These are phyloP conservation scores for Dynastes tityus DNA, from an alignment of 2,888 invertebrate species.

Conservation along the genomic window DNA sequence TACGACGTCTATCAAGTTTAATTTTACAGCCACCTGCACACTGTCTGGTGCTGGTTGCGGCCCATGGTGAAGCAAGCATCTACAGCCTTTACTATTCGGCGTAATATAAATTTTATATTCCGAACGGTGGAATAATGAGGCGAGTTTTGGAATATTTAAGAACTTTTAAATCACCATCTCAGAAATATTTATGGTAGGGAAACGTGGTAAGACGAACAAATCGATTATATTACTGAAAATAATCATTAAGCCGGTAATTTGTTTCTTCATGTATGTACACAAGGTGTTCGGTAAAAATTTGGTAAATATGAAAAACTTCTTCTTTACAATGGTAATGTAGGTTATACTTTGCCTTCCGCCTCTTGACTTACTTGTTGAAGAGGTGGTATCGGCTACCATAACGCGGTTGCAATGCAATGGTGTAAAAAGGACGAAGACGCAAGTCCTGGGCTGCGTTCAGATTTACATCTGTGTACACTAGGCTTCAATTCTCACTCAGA, in stretches of 20 bases:
- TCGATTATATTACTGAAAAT: slow-evolving; percentile 7
- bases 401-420: too few relatives aligned
- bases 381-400: too few relatives aligned
- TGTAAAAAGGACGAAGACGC: too few relatives aligned
- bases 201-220: background rate
- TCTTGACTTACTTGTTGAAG: too few relatives aligned
- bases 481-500: too few relatives aligned
- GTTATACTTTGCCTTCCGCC: too few relatives aligned
- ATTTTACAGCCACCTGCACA: slow-evolving; percentile 22
- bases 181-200: background rate
- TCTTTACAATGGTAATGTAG: too few relatives aligned
- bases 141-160: background rate
- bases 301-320: too few relatives aligned
- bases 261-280: background rate
- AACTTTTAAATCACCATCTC: background rate
- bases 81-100: background rate
- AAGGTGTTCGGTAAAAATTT: too few relatives aligned
- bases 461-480: too few relatives aligned
- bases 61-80: background rate
- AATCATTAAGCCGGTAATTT: slow-evolving; percentile 6
- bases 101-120: slow-evolving; percentile 8
- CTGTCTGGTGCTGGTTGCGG: background rate
- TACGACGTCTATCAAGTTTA: slow-evolving; percentile 33
- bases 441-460: too few relatives aligned
- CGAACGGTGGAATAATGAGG: background rate